Conservation (phyloP, 2,888 invertebrate species). For the Aleiodes alternator region DNA sequence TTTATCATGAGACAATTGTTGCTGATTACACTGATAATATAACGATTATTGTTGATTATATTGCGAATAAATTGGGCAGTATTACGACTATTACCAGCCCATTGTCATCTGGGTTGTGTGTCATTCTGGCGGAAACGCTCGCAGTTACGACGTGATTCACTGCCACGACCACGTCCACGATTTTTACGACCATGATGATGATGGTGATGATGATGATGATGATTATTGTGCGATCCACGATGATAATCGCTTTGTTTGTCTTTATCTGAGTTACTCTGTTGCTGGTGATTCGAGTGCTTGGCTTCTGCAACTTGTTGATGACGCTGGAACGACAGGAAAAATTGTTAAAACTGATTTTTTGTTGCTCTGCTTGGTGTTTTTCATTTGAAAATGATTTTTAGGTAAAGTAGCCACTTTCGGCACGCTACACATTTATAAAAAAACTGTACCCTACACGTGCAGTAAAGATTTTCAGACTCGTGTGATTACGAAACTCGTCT, state of each 20-base stretch:
- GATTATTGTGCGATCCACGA: slow-evolving; percentile 64
- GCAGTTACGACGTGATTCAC: slow-evolving; percentile 63
- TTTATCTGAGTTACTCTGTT: slow-evolving; percentile 60
- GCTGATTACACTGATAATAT: slow-evolving; percentile 25
- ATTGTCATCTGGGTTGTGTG: slow-evolving; percentile 73
- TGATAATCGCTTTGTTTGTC: slow-evolving; percentile 58
- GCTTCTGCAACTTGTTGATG: slow-evolving; percentile 55
- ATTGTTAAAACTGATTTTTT: neutral
- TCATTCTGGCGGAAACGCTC: slow-evolving; percentile 68
- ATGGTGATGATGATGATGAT: slow-evolving; percentile 60
- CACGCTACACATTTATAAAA: no score
- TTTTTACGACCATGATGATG: slow-evolving; percentile 56
- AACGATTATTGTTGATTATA: slow-evolving; percentile 22
- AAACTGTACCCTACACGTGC: no score
- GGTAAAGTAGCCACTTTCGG: no score
- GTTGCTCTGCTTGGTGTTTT: neutral
- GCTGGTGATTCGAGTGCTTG: slow-evolving; percentile 57
- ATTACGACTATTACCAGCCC: slow-evolving; percentile 63
- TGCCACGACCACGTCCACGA: slow-evolving; percentile 64
- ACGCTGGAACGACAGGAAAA: slow-evolving; percentile 33
- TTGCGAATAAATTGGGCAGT: slow-evolving; percentile 48
- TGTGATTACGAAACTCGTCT: no score
- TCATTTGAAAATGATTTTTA: slow-evolving; percentile 43
- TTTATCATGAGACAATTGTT: slow-evolving; percentile 16
- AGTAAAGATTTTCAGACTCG: no score